These are phyloP conservation scores for Caiman crocodilus DNA, from an alignment of 2,797 vertebrate genomes.

Conservation along the genomic window DNA sequence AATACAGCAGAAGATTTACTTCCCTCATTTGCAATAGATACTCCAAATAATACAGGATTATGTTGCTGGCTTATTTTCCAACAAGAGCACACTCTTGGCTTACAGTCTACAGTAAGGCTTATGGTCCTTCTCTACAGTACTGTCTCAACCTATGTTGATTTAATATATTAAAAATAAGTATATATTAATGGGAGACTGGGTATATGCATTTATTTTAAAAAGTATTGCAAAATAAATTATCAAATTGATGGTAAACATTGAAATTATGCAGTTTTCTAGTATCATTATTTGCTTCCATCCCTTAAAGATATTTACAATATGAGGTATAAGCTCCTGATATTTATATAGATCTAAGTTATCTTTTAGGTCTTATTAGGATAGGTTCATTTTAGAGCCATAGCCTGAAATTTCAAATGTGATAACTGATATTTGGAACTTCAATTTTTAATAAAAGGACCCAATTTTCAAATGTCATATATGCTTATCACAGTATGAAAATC, in stretches of 20 bases:
- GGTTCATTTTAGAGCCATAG: no score
- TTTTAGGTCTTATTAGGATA: no score
- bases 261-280: background rate
- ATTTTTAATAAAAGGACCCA: rapidly evolving
- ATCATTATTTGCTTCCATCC: background rate
- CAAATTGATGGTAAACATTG: background rate
- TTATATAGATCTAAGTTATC: no score
- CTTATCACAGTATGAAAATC: background rate
- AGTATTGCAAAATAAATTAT: background rate
- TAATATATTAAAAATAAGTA: background rate
- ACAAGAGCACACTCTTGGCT: no score
- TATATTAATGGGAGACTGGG: background rate
- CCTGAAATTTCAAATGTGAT: background rate
- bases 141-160: no score
- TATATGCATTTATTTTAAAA: background rate
- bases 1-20: background rate
- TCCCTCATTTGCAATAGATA: no score
- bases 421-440: rapidly evolving
- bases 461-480: background rate
- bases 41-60: no score
- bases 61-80: no score
- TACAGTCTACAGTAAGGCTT: no score
- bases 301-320: background rate
- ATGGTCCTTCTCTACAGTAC: no score
- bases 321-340: background rate